A percentile compares a stretch with the other conserved stretches of the same genome.
These are phyloP conservation scores for Euura lappo DNA, from an alignment of 1,140 invertebrate species.

Conservation along the genomic window DNA sequence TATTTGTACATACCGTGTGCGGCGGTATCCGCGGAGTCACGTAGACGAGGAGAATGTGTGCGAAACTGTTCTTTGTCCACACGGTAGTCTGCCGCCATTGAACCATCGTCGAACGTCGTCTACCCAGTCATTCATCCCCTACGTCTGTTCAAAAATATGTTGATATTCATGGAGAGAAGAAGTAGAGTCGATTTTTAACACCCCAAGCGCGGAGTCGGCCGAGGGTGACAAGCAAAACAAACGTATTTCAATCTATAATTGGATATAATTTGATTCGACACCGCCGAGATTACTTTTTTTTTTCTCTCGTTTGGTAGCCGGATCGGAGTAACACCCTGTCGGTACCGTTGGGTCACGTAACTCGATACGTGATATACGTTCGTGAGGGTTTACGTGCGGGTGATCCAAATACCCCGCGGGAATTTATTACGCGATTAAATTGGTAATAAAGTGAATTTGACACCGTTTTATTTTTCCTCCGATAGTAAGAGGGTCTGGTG, in stretches of 20 bases:
- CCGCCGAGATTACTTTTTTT: neutral
- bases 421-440: slow-evolving; percentile 7
- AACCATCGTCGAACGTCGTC: neutral
- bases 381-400: neutral
- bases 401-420: neutral
- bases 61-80: neutral
- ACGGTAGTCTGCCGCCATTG: neutral
- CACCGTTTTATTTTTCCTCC: neutral
- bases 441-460: neutral
- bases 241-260: neutral
- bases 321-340: neutral
- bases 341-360: neutral
- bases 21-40: too few species aligned
- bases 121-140: neutral
- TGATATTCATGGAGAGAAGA: too few species aligned
- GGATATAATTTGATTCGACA: neutral
- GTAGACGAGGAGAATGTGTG: neutral
- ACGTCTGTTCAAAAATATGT: neutral
- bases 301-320: neutral
- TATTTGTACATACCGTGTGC: too few species aligned
- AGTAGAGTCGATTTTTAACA: too few species aligned
- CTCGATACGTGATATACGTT: slow-evolving; percentile 2
- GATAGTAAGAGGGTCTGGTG: too few species aligned
- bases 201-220: too few species aligned
- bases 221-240: too few species aligned